Evolutionary conservation across 2,797 vertebrate species (phyloP), one percentile per base, ranked within the genome.

Genomic region (Semotilus atromaculatus): DNA sequence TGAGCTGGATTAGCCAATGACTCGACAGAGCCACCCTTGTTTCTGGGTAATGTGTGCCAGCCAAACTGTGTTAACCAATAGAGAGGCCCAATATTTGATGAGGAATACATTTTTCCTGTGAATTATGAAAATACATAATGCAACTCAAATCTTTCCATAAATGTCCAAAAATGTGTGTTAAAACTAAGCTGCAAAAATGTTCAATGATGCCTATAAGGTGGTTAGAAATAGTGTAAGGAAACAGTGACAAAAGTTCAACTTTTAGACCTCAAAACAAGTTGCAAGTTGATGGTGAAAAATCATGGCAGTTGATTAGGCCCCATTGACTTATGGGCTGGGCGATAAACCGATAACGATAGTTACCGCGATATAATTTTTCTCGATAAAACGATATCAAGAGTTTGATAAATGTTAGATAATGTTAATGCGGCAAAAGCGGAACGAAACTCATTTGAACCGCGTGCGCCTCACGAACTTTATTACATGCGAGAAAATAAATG

Each of bases 1-100:
- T 73, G 83, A 85, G 83, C 48, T 72, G 85, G 75, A 85, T 85
- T 79, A 76, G 66, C 66, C 70, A 76, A 86, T 77, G 76, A 71
- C 70, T 82, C 48, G 74, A 70, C 71, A 64, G 83, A 84, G 81
- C 43, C 68, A 68, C 76, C 67, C 81, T 81, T 86, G 84, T 87
- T 84, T 80, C 58, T 45, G 80, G 43, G 23, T 78, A 48, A 85
- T 45, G 23, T 71, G 73, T 62, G 43, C 74, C 80, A 79, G 81
- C 23, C 73, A 82, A 67, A 82, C 74, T 74, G 82, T 45, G 60
- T 43, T 75, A 86, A 73, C 60, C 80, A 82, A 79, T 70, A 40
- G 62, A 40, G 62, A 78, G 51, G 26, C 34, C 45, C 21, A 36
- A 64, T 31, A 64, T 31, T 16, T 64, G 8, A 45, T 29, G 10